Percentiles rank a stretch among this genome's conserved stretches.
Conservation (phyloP, 2,797 vertebrate genomes). For the Syncerus caffer region DNA sequence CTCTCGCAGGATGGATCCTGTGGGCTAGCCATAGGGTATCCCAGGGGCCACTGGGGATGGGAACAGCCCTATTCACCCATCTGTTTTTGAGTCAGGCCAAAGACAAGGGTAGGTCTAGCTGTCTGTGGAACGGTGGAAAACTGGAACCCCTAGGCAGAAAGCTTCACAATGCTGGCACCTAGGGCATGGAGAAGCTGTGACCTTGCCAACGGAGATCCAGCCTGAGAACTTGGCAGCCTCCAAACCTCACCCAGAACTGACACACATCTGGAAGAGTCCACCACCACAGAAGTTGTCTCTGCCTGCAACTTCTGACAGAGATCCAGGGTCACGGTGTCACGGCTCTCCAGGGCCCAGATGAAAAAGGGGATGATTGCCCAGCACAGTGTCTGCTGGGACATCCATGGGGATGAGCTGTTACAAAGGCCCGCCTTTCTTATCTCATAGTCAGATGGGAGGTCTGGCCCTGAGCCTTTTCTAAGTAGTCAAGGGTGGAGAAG, state of each 20-base stretch:
- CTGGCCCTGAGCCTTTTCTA: constrained; percentile 7
- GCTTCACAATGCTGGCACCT: constrained; percentile 8
- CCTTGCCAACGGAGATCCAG: constrained; percentile 39
- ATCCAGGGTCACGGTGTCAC: neutral
- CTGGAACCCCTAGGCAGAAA: neutral
- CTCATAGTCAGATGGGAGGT: neutral
- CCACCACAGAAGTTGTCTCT: constrained; percentile 40
- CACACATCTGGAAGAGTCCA: constrained; percentile 38
- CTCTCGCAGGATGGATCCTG: neutral
- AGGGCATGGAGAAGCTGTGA: constrained; percentile 3
- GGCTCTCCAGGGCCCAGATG: neutral
- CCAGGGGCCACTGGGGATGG: neutral
- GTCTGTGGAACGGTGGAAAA: neutral
- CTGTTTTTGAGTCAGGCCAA: neutral
- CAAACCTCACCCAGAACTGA: constrained; percentile 39
- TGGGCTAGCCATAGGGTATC: neutral
- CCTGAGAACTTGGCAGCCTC: constrained; percentile 53
- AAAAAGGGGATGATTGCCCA: neutral
- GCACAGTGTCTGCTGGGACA: neutral
- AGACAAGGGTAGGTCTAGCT: neutral
- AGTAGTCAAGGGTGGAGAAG: neutral
- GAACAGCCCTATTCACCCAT: neutral
- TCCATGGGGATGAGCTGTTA: neutral
- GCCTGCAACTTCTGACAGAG: constrained; percentile 29
- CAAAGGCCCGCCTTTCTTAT: neutral